These are phyloP conservation scores for Actinia tenebrosa DNA, from an alignment of 64 coral and sea anemone species.

Conservation along the genomic window DNA sequence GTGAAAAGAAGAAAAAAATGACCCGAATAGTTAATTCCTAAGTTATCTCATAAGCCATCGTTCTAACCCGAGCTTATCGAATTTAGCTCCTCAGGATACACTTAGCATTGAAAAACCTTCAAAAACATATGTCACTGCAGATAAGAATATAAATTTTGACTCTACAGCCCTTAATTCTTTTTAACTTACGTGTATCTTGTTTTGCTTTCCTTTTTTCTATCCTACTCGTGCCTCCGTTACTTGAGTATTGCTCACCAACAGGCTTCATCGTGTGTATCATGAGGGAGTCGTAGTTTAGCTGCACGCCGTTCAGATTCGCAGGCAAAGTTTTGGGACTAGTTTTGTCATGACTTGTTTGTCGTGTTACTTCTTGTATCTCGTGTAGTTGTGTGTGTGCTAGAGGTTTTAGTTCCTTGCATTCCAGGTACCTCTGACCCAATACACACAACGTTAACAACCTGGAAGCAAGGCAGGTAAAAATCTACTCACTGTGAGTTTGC, in stretches of 20 bases:
- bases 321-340: neutral
- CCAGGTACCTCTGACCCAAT: neutral
- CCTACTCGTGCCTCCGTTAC: neutral
- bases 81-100: neutral
- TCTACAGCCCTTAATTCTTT: neutral
- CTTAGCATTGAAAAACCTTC: neutral
- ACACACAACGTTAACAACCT: neutral
- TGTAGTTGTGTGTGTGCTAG: neutral
- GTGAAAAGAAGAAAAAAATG: neutral
- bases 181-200: neutral
- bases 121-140: neutral
- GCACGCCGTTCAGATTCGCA: neutral
- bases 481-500: too few relatives aligned
- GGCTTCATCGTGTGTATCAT: neutral
- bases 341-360: neutral
- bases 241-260: neutral
- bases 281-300: neutral
- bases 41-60: neutral
- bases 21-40: neutral
- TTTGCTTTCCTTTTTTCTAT: neutral
- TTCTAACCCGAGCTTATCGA: neutral
- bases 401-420: neutral
- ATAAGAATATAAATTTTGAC: neutral
- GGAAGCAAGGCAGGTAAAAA: too few relatives aligned
- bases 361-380: neutral